phyloP scores from a whole-genome alignment of 2,113 vertebrate species.

The Poeciliopsis turrubarensis region DNA sequence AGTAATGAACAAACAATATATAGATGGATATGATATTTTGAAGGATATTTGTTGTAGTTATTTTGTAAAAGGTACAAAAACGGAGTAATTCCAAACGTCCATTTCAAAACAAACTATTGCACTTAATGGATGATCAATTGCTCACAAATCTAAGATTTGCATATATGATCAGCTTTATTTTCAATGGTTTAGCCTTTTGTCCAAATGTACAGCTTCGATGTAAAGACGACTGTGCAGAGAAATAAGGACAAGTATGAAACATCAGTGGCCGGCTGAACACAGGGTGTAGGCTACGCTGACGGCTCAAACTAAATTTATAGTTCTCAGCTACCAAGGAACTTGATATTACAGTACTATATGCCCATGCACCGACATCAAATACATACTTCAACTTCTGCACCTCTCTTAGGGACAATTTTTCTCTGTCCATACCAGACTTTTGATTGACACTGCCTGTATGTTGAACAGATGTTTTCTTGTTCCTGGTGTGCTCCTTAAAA shows the following conservation, averaged over 20 bases:
- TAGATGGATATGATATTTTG: too few species aligned
- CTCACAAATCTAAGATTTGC: background rate
- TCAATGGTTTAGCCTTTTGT: slow-evolving; percentile 7
- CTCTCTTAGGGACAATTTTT: slow-evolving; percentile 50
- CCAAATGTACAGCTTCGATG: background rate
- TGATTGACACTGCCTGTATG: slow-evolving; percentile 49
- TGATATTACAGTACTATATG: slow-evolving; percentile 30
- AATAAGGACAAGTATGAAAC: slow-evolving; percentile 36
- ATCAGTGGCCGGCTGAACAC: slow-evolving; percentile 1
- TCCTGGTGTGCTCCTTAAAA: slow-evolving; percentile 44
- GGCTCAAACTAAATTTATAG: slow-evolving; percentile 41
- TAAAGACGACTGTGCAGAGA: slow-evolving; percentile 32
- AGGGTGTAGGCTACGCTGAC: slow-evolving; percentile 17
- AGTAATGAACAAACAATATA: too few species aligned
- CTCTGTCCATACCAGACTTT: slow-evolving; percentile 37
- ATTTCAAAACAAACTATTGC: background rate
- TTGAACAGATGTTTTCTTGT: slow-evolving; percentile 49
- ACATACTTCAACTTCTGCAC: slow-evolving; percentile 41
- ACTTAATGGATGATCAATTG: background rate
- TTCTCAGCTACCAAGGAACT: slow-evolving; percentile 18
- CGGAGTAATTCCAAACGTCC: background rate
- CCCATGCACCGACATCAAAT: slow-evolving; percentile 27
- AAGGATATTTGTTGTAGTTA: too few species aligned
- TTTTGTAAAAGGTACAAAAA: too few species aligned
- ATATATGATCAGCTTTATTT: background rate